Conservation (phyloP, 92 coral and sea anemone genomes). For the Pocillopora meandrina region DNA sequence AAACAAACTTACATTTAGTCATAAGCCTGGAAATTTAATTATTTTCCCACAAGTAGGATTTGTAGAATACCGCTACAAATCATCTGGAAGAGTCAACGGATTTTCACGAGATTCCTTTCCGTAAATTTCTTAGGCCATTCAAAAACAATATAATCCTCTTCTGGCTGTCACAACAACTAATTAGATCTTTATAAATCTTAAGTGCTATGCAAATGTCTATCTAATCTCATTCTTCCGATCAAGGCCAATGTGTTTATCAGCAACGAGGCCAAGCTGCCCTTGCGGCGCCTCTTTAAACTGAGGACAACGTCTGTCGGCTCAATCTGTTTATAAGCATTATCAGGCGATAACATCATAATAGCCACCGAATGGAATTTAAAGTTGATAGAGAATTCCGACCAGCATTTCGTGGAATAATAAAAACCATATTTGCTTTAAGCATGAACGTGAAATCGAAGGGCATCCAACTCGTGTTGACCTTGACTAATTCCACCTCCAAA, state of each 20-base stretch:
- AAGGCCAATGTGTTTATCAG: constrained; percentile 48
- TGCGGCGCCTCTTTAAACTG: constrained; percentile 14
- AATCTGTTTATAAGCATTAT: constrained; percentile 27
- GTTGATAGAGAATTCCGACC: constrained; percentile 7
- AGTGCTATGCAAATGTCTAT: constrained; percentile 33
- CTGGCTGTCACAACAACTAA: constrained; percentile 35
- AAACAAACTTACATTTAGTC: neutral
- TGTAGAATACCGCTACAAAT: neutral
- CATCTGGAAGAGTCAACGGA: neutral
- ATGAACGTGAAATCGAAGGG: neutral
- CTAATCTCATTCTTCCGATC: constrained; percentile 6
- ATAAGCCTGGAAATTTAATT: neutral
- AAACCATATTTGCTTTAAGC: constrained; percentile 1
- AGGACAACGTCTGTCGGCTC: constrained; percentile 20
- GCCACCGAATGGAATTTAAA: constrained; percentile 25
- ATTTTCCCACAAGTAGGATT: neutral
- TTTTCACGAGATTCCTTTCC: neutral
- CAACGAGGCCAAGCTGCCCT: constrained; percentile 2
- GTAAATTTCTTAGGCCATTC: constrained; percentile 8
- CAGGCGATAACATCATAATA: constrained; percentile 15
- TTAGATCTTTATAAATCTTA: constrained; percentile 37
- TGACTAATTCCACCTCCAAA: neutral
- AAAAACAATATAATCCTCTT: constrained; percentile 28
- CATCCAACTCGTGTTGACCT: neutral
- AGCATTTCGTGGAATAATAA: neutral